Evolutionary conservation across 2,888 invertebrate genomes (phyloP).

Genomic region (Thymelicus sylvestris): DNA sequence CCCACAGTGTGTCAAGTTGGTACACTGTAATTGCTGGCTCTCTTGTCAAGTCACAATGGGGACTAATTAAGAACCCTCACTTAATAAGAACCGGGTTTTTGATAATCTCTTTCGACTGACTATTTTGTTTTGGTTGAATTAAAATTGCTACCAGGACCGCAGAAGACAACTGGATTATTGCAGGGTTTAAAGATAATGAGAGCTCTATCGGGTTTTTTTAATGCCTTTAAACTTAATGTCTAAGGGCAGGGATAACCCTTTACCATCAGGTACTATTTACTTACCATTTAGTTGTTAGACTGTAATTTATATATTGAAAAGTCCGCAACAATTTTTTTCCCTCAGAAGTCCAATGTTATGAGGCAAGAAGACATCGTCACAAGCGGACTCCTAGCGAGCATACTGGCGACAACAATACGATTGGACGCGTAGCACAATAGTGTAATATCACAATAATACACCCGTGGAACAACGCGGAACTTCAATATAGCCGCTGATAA

Average conservation of each 20-base stretch:
- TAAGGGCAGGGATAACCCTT: too few species aligned
- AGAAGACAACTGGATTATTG: conserved; percentile 29
- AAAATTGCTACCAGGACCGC: conserved; percentile 16
- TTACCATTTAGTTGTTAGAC: too few species aligned
- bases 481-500: conserved; percentile 49
- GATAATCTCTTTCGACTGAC: conserved; percentile 52
- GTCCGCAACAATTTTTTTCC: too few species aligned
- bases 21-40: conserved; percentile 68
- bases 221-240: too few species aligned
- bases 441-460: conserved; percentile 39
- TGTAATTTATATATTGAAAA: too few species aligned
- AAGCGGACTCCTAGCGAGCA: too few species aligned
- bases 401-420: conserved; percentile 10
- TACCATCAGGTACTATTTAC: too few species aligned
- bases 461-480: conserved; percentile 54
- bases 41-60: conserved; percentile 80
- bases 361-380: too few species aligned
- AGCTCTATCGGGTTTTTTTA: not conserved
- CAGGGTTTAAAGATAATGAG: conserved; percentile 5
- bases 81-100: conserved; percentile 75
- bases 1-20: conserved; percentile 59
- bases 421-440: conserved; percentile 31
- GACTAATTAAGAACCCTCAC: conserved; percentile 79
- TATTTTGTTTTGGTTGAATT: conserved; percentile 19
- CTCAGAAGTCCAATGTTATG: too few species aligned